Evolutionary conservation across 2,888 invertebrate genomes (phyloP).

Genomic region (Aphidius colemani): DNA sequence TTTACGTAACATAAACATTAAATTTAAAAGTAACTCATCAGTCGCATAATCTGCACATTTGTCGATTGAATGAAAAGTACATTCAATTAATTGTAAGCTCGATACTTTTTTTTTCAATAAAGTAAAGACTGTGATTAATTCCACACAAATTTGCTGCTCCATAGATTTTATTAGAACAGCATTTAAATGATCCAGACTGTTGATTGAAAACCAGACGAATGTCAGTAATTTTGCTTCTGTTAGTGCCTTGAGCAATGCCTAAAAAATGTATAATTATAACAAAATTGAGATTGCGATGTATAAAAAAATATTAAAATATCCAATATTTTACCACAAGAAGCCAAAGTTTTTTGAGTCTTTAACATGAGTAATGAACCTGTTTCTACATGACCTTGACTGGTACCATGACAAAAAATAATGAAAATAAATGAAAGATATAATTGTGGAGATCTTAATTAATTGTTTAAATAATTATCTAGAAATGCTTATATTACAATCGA

Average conservation of each 20-base stretch:
- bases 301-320: background rate
- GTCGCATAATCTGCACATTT: constrained; percentile 39
- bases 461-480: no score
- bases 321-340: background rate
- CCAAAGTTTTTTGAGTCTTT: constrained; percentile 4
- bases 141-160: constrained; percentile 40
- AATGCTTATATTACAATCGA: no score
- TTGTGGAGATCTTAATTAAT: no score
- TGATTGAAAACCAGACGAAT: constrained; percentile 30
- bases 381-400: background rate
- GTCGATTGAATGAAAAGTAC: constrained; percentile 40
- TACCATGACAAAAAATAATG: background rate
- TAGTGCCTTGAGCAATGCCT: constrained; percentile 11
- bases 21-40: constrained; percentile 33
- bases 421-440: no score
- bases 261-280: background rate
- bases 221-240: constrained; percentile 24
- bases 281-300: no score
- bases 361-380: background rate
- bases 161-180: constrained; percentile 36
- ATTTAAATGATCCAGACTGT: constrained; percentile 33
- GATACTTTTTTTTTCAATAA: constrained; percentile 33
- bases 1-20: constrained; percentile 42
- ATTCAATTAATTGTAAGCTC: constrained; percentile 35
- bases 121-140: constrained; percentile 31